phyloP scores from a whole-genome alignment of 2,888 invertebrate species.

The Lasioglossum malachurum region DNA sequence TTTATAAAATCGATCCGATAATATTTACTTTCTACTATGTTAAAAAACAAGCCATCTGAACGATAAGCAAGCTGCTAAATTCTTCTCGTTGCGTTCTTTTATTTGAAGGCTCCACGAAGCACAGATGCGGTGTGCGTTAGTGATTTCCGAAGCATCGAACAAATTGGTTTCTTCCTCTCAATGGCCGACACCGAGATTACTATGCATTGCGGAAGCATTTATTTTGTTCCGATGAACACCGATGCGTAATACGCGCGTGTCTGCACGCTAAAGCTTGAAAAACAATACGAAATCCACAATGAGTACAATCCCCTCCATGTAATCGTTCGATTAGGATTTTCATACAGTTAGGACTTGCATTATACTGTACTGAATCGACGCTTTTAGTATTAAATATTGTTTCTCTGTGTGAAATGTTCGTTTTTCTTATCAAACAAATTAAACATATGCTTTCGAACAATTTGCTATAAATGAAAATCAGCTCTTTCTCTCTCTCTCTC shows the following conservation, averaged over 20 bases:
- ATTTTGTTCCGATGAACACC: constrained; percentile 47
- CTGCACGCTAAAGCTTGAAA: constrained; percentile 3
- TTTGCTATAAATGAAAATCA: not conserved
- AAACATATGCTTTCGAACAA: not conserved
- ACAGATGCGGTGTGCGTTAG: constrained; percentile 18
- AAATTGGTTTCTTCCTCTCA: constrained; percentile 57
- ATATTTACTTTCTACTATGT: not conserved
- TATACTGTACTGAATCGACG: not conserved
- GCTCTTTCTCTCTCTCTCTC: too few species aligned
- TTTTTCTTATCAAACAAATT: not conserved
- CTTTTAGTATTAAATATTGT: not conserved
- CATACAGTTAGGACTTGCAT: not conserved
- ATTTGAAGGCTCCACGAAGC: not conserved
- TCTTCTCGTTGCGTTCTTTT: not conserved
- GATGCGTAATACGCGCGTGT: constrained; percentile 21
- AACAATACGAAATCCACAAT: not conserved
- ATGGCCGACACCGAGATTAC: constrained; percentile 42
- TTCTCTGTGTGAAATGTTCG: not conserved
- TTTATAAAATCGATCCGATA: not conserved
- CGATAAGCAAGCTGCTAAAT: too few species aligned
- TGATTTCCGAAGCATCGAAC: constrained; percentile 51
- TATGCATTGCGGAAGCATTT: constrained; percentile 54
- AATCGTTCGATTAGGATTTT: not conserved
- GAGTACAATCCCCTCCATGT: not conserved
- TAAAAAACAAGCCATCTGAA: not conserved